phyloP scores from a whole-genome alignment of 2,888 invertebrate genomes.

The Axea sp. region DNA sequence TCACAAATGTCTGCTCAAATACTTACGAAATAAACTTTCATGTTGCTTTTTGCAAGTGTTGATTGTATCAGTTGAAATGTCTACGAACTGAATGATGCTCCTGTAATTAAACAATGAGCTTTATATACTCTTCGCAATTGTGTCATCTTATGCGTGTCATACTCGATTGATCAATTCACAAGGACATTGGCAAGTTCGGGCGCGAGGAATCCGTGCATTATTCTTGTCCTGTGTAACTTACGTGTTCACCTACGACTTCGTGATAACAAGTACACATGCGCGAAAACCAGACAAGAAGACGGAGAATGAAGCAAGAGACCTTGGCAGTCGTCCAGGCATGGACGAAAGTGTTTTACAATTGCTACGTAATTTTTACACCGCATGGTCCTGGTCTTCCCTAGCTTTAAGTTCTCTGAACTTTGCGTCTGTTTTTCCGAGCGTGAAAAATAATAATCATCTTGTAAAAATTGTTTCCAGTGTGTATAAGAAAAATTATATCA shows the following conservation, averaged over 20 bases:
- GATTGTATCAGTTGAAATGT: slow-evolving; percentile 65
- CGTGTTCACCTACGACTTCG: slow-evolving; percentile 46
- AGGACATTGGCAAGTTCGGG: slow-evolving; percentile 63
- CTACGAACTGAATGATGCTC: slow-evolving; percentile 72
- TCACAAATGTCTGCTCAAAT: too few species aligned
- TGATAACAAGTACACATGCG: slow-evolving; percentile 47
- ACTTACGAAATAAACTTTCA: slow-evolving; percentile 75
- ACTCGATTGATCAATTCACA: slow-evolving; percentile 70
- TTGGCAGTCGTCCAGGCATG: slow-evolving; percentile 74
- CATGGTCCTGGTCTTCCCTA: slow-evolving; percentile 39
- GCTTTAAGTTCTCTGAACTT: slow-evolving; percentile 63
- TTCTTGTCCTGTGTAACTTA: slow-evolving; percentile 37
- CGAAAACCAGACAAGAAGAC: slow-evolving; percentile 47
- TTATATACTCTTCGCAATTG: slow-evolving; percentile 71
- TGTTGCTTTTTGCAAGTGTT: slow-evolving; percentile 64
- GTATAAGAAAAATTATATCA: too few species aligned
- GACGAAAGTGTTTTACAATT: slow-evolving; percentile 72
- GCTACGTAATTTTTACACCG: slow-evolving; percentile 62
- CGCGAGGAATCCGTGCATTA: slow-evolving; percentile 56
- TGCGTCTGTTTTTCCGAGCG: slow-evolving; percentile 3
- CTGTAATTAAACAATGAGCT: slow-evolving; percentile 67
- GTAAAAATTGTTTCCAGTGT: too few species aligned
- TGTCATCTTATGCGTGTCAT: slow-evolving; percentile 68
- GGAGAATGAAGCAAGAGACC: slow-evolving; percentile 70
- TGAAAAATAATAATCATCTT: slow-evolving; percentile 8